Base-by-base conservation (phyloP, 1,140 invertebrate species). In the Diuraphis noxia region DNA sequence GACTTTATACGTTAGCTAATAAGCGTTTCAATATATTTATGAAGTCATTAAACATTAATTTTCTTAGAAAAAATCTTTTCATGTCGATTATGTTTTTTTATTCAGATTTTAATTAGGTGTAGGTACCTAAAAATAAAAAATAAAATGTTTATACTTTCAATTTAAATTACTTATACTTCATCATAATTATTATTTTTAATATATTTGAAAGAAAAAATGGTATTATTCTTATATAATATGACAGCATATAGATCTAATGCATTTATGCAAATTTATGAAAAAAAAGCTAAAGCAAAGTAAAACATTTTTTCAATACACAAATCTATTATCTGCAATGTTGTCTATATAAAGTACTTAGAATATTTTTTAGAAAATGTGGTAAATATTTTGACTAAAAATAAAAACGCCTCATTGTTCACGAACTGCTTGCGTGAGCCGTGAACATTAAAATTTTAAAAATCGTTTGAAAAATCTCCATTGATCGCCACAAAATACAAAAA, bases 251-350 rank as follows among this genome's bases (percentile, higher is more conserved):
- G 34, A 72, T 72, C n/a, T 30, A 72, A 72, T 72, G 56, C 34
- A 72, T 72, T 63, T 63, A 72, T 72, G 30, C 34, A 72, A 72
- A 72, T 72, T 72, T 72, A 72, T 72, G 56, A 72, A 72, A 72
- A 63, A 17, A 10, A 72, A 72, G 30, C 30, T 72, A 72, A 72
- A 72, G 13, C 56, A 34, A 13, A n/a, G 30, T 17, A 72, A 72
- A 72, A 72, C 13, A 5, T 72, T 72, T n/a, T 72, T 72, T 72
- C 56, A 5, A 72, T 72, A 72, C 4, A 72, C n/a, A 72, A 72
- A 72, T 72, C 56, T 72, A 72, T 72, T 72, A 72, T 72, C 46
- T 46, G 43, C 9, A 72, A 72, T 72, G 13, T 72, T 72, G 30
- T 72, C 30, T 72, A n/a, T 17, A n/a, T 0, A 72, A 72, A 72